Conservation (phyloP, 2,113 vertebrate species). For the Rhinoptilus africanus region DNA sequence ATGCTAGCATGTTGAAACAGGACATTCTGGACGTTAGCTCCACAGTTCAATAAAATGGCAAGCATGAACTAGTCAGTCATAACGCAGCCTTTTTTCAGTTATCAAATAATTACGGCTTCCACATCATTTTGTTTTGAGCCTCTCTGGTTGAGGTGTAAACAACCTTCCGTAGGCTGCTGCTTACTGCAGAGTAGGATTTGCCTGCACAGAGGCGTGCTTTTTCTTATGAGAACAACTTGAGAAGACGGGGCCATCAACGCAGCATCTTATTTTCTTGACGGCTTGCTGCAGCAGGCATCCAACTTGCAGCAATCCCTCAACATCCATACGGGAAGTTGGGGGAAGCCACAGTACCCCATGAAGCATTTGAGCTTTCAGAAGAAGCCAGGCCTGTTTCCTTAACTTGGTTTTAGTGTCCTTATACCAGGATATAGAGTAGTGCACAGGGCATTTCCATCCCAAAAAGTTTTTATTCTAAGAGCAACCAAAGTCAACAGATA, state of each 20-base stretch:
- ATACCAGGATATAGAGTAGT: not conserved
- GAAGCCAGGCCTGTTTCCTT: not conserved
- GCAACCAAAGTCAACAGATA: not conserved
- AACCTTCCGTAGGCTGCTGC: not conserved
- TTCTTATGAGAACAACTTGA: not conserved
- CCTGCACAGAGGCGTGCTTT: not conserved
- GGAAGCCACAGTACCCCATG: not conserved
- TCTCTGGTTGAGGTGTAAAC: not conserved
- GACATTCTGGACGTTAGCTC: not conserved
- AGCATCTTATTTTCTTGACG: not conserved
- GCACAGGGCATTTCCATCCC: not conserved
- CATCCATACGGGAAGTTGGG: not conserved
- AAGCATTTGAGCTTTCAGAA: not conserved
- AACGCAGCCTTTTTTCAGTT: not conserved
- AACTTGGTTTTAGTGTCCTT: not conserved
- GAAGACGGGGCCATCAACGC: not conserved
- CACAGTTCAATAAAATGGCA: not conserved
- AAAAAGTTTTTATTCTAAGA: not conserved
- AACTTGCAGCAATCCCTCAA: no score
- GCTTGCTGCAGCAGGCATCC: not conserved
- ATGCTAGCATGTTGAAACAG: not conserved
- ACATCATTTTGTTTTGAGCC: not conserved
- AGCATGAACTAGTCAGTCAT: not conserved
- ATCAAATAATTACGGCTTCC: not conserved
- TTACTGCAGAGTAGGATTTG: not conserved